A percentile compares a stretch with the other conserved stretches of the same genome.
These are phyloP conservation scores for Illadopsis cleaveri DNA, from an alignment of 2,113 vertebrate species.

Conservation along the genomic window DNA sequence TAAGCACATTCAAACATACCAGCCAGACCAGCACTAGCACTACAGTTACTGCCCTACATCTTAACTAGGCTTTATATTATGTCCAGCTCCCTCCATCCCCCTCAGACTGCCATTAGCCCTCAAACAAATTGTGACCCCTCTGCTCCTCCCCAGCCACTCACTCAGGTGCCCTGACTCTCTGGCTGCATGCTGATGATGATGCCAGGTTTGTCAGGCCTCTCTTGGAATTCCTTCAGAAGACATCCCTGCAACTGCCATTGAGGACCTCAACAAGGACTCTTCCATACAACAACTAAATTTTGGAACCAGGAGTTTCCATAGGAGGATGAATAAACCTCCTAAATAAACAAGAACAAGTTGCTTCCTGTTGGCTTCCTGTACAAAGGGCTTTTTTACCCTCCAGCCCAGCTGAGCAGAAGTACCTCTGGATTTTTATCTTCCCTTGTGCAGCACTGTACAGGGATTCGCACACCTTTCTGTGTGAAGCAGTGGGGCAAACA, in stretches of 20 bases:
- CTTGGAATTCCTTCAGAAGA: background rate
- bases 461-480: background rate
- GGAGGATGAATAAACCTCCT: background rate
- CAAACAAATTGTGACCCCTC: background rate
- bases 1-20: background rate
- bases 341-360: background rate
- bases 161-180: background rate
- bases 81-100: background rate
- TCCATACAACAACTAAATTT: background rate
- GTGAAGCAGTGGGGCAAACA: background rate
- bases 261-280: background rate
- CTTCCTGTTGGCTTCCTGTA: background rate
- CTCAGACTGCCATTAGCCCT: background rate
- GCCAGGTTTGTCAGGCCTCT: background rate
- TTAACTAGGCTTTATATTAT: background rate
- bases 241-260: background rate
- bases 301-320: background rate
- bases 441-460: background rate
- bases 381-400: background rate
- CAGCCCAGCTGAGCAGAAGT: background rate
- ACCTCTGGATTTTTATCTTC: background rate
- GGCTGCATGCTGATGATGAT: fast-evolving
- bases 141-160: background rate
- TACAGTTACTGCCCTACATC: background rate
- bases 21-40: background rate